phyloP scores from a whole-genome alignment of 2,888 invertebrate species.

The Xestia sexstrigata region DNA sequence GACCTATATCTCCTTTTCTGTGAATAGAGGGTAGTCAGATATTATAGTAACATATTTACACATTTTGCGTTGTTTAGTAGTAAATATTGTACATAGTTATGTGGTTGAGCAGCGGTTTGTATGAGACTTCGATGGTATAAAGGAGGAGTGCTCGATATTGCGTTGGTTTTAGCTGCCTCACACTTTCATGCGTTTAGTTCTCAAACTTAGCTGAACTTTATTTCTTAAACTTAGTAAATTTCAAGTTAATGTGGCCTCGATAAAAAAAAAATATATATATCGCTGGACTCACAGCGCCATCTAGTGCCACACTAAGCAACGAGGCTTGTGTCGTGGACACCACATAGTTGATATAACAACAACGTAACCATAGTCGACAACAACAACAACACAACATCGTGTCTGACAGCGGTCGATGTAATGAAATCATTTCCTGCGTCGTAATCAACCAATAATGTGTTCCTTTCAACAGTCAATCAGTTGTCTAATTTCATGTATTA shows the following conservation, averaged over 20 bases:
- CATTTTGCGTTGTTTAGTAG: slow-evolving; percentile 27
- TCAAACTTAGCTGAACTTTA: neutral
- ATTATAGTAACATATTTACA: slow-evolving; percentile 32
- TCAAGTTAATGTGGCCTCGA: neutral
- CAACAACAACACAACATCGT: neutral
- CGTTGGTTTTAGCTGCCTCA: slow-evolving; percentile 60
- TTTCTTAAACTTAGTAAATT: neutral
- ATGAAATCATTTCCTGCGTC: neutral
- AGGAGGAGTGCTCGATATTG: slow-evolving; percentile 72
- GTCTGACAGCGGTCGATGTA: neutral
- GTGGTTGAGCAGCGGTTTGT: slow-evolving; percentile 67
- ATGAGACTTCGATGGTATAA: slow-evolving; percentile 77
- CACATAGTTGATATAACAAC: no score
- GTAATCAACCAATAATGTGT: neutral
- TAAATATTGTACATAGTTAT: slow-evolving; percentile 46
- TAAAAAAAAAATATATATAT: no score
- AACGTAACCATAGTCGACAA: no score
- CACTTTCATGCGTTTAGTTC: neutral
- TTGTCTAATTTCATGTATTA: no score
- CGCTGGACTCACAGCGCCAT: no score
- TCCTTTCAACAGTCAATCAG: neutral
- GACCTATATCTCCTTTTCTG: slow-evolving; percentile 30
- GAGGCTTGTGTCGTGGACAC: no score
- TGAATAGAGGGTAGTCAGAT: slow-evolving; percentile 42
- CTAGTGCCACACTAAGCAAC: no score